Evolutionary conservation across 1,140 invertebrate species (phyloP), one percentile per base, ranked within the genome.

Genomic region (Octopus bimaculoides): DNA sequence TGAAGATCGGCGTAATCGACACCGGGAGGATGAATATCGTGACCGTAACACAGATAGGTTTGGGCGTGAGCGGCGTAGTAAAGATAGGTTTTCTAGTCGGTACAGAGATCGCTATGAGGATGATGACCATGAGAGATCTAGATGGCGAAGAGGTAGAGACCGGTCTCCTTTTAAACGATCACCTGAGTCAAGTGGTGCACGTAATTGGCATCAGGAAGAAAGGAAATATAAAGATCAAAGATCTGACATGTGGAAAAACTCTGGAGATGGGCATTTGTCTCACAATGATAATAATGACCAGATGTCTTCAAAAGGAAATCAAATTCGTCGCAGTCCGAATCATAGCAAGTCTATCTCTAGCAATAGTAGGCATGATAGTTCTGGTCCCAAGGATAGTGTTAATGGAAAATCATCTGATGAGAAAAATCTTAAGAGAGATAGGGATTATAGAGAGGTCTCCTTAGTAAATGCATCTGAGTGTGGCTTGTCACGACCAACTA

Each of bases 101-200:
- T 54, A 53, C 26, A 66, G 55, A 7, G 12, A 56, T 4, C 54
- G 69, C 26, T 71, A 76, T 17, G 52, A 74, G 54, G 53, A 20
- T 77, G 78, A 83, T 54, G 75, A 75, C 61, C 71, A 41, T 56
- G 81, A 81, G 0, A 73, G 75, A 54, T 78, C 54, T 71, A 61
- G 75, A 10, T 71, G 77, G 9, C n/a, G 14, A 20, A 20, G 74
- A 14, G 54, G 77, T 52, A n/a, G 77, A 8, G 56, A 69, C 5
- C 69, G 79, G 41, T 80, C 79, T 73, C 79, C 79, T 77, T 52
- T 20, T 17, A 4, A 53, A 7, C 55, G 66, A 52, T 79, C 78
- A 75, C 78, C 73, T 12, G 76, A 56, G 17, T 20, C 20, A 17
- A 41, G 17, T n/a, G 52, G 52, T 52, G 20, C 26, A 17, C 26